Conservation (phyloP, 2,113 vertebrate genomes). For the Psephotus haematonotus region DNA sequence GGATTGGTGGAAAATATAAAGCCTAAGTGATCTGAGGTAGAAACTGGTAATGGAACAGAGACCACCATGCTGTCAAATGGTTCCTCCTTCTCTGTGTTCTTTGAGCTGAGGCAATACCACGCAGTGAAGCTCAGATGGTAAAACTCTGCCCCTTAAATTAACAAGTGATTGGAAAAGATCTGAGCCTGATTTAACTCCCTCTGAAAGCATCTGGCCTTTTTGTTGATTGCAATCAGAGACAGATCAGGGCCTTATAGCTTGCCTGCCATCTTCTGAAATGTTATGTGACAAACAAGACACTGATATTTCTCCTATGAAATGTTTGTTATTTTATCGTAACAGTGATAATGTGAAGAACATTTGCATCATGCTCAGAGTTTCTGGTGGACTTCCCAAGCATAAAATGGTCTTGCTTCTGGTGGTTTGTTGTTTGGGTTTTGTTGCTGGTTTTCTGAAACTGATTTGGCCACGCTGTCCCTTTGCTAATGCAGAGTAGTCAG, state of each 20-base stretch:
- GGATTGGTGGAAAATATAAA: neutral
- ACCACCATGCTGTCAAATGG: neutral
- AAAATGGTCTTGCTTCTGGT: neutral
- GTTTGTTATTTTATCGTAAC: neutral
- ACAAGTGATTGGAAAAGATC: slow-evolving; percentile 30
- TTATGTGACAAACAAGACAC: slow-evolving; percentile 31
- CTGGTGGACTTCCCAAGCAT: neutral
- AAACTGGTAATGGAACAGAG: neutral
- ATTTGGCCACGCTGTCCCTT: neutral
- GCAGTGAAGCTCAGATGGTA: neutral
- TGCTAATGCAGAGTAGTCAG: neutral
- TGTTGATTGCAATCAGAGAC: slow-evolving; percentile 53
- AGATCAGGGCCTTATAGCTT: slow-evolving; percentile 9
- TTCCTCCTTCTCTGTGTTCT: neutral
- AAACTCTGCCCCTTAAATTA: slow-evolving; percentile 45
- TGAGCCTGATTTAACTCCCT: slow-evolving; percentile 39
- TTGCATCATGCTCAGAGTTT: neutral
- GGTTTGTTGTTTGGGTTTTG: neutral
- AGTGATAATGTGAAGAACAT: neutral
- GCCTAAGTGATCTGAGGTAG: neutral
- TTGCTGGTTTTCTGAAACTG: neutral
- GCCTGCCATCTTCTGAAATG: slow-evolving; percentile 40
- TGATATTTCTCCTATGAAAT: neutral
- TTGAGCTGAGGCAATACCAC: neutral
- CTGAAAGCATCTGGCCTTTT: slow-evolving; percentile 40